These are phyloP conservation scores for Theretra japonica DNA, from an alignment of 2,888 invertebrate genomes.

Conservation along the genomic window DNA sequence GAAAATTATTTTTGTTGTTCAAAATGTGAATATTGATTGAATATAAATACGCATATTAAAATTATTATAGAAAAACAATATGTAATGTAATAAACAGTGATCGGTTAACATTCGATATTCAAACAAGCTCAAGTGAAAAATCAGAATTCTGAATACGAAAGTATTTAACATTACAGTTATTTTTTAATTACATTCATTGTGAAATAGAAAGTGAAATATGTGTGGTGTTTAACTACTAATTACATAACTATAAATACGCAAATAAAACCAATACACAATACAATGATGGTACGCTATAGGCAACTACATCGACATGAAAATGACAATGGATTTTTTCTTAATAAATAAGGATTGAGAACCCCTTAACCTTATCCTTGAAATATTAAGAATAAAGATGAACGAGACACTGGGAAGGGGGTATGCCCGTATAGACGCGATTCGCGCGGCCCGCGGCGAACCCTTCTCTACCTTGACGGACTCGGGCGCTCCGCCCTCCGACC, in stretches of 20 bases:
- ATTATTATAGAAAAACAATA: background rate
- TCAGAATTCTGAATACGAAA: background rate
- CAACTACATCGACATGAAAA: background rate
- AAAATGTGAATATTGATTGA: slow-evolving; percentile 25
- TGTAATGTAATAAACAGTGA: background rate
- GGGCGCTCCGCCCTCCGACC: slow-evolving; percentile 88
- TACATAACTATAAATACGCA: background rate
- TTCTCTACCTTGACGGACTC: slow-evolving; percentile 68
- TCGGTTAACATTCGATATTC: background rate
- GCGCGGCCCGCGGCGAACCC: slow-evolving; percentile 81
- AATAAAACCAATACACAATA: background rate
- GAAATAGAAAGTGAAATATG: background rate
- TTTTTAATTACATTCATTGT: background rate
- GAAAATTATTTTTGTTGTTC: slow-evolving; percentile 40
- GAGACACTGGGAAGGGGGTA: slow-evolving; percentile 88
- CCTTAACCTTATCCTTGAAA: background rate
- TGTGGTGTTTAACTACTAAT: background rate
- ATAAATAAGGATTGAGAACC: background rate
- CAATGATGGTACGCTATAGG: background rate
- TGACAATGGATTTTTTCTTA: background rate
- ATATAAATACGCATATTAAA: background rate
- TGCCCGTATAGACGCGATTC: slow-evolving; percentile 85
- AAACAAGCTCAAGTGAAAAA: background rate
- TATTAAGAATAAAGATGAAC: slow-evolving; percentile 81
- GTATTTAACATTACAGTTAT: background rate